Conservation (phyloP, 2,113 vertebrate species). For the Phrynosoma platyrhinos region DNA sequence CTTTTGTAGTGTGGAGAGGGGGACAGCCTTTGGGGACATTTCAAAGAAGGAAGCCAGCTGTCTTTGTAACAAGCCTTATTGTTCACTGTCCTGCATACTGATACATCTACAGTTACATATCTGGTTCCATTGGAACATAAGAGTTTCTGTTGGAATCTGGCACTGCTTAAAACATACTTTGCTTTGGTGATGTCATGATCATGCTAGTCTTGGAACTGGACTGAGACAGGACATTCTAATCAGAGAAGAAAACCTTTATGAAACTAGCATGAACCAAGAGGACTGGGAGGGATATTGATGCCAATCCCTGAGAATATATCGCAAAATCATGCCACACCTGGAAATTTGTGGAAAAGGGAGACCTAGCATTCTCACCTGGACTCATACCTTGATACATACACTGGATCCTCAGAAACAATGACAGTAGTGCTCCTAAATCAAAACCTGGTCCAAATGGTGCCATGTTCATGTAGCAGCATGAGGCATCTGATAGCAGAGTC, state of each 20-base stretch:
- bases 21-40: background rate
- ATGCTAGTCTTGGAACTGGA: background rate
- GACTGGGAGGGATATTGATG: background rate
- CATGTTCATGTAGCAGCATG: no score
- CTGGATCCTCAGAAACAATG: background rate
- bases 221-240: no score
- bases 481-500: background rate
- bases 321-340: background rate
- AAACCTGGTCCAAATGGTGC: no score
- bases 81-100: background rate
- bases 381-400: background rate
- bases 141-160: background rate
- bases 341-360: background rate
- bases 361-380: background rate
- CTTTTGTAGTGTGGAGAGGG: background rate
- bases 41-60: constrained; percentile 3
- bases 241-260: background rate
- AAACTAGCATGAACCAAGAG: background rate
- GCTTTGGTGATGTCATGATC: background rate
- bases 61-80: constrained; percentile 4
- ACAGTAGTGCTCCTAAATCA: background rate
- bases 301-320: background rate
- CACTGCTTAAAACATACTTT: background rate
- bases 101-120: background rate
- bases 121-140: background rate